phyloP scores from a whole-genome alignment of 92 coral and sea anemone species.

The Umimayanthus kanabou region DNA sequence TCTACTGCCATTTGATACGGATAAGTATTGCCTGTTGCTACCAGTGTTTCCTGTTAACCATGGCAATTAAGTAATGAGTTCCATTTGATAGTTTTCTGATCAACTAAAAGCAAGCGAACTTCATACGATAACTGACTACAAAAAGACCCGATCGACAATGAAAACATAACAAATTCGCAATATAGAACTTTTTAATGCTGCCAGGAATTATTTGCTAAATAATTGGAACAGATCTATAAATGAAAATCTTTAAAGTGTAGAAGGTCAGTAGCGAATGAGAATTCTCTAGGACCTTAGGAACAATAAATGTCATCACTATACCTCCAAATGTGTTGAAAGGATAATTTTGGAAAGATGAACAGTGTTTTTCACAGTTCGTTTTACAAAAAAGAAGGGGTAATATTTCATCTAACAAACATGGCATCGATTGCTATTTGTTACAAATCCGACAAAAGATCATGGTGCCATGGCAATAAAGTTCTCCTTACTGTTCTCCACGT shows the following conservation, averaged over 20 bases:
- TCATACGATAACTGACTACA: background rate
- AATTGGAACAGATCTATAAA: too few species aligned
- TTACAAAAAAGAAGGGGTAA: too few species aligned
- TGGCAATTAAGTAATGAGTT: constrained; percentile 4
- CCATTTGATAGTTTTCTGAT: background rate
- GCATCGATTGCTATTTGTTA: background rate
- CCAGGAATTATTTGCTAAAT: too few species aligned
- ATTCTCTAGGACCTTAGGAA: background rate
- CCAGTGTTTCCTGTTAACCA: constrained; percentile 53
- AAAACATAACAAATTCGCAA: too few species aligned
- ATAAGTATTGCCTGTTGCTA: constrained; percentile 69
- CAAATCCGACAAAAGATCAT: background rate
- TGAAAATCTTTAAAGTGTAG: background rate
- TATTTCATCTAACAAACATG: background rate
- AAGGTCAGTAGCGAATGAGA: background rate
- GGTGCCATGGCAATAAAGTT: too few species aligned
- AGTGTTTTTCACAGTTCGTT: background rate
- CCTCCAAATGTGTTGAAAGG: background rate
- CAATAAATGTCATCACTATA: background rate
- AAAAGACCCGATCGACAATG: background rate
- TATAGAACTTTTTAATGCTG: background rate
- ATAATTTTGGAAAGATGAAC: background rate
- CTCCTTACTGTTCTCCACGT: too few species aligned
- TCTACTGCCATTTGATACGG: constrained; percentile 94
- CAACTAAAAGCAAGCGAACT: background rate